Evolutionary conservation across 2,888 invertebrate genomes (phyloP), one percentile per base, ranked within the genome.

Genomic region (Ochropleura leucogaster): DNA sequence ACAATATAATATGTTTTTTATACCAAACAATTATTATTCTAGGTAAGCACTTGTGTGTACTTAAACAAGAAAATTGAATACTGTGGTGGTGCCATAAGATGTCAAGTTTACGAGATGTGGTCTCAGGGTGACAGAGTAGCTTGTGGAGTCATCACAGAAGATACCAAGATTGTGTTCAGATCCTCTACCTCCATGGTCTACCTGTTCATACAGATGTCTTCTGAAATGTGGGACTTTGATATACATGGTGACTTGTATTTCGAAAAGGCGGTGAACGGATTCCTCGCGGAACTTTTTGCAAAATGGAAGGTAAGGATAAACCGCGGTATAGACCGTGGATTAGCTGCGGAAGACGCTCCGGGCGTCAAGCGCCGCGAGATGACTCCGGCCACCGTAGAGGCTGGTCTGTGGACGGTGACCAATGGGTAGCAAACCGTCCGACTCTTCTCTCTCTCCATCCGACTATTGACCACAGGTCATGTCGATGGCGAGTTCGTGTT

Each of bases 171-270:
- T 79, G 99, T 99, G 0, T 99, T 99, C 94, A 97, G 99, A 77
- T 99, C 99, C 4, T 99, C 99, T 0, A 99, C 99, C 0, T 99
- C 99, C 20, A 99, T 99, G 98, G 99, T 99, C 0, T 99, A 99
- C 94, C 97, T 99, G 10, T 99, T 99, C 92, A 97, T 99, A 80
- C 99, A 99, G 97, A 99, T 99, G 99, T 99, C 99, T 80, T 98
- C 98, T 0, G 99, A 99, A 97, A 99, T 99, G 99, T 99, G 99
- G 99, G 99, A 99, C 90, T 99, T 99, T 96, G 99, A 99, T 94
- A 98, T 99, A 81, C 98, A 99, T 92, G 99, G 99, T 0, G 99
- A 99, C 96, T 96, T 99, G 69, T 99, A 99, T 93, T 99, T 99
- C 96, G 99, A 99, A 95, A 99, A 99, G 91, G 99, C 99, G 65